Percentiles rank a stretch among this genome's conserved stretches.
Conservation (phyloP, 2,797 vertebrate genomes). For the Poecilia gillii region DNA sequence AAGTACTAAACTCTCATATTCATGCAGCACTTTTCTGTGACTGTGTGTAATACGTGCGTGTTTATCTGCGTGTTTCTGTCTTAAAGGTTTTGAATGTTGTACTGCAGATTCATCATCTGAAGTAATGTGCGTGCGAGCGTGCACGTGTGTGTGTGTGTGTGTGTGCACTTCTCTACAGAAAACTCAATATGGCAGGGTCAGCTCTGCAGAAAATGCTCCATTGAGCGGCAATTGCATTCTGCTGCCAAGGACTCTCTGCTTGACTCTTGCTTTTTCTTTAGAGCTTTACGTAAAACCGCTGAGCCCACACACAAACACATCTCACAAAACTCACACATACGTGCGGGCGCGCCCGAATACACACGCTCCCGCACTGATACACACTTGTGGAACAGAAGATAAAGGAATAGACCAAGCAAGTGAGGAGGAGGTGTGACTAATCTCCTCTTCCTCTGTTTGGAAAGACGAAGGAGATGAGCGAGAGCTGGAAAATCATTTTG, state of each 20-base stretch:
- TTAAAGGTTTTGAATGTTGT: slow-evolving; percentile 34
- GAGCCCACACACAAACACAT: slow-evolving; percentile 67
- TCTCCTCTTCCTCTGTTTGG: slow-evolving; percentile 78
- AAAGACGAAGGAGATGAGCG: slow-evolving; percentile 77
- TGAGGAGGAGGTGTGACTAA: slow-evolving; percentile 82
- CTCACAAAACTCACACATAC: not conserved
- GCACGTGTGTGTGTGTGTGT: slow-evolving; percentile 5
- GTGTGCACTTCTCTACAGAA: slow-evolving; percentile 43
- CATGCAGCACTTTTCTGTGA: not conserved
- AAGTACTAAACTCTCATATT: slow-evolving; percentile 8
- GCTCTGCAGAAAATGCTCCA: slow-evolving; percentile 69
- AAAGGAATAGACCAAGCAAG: slow-evolving; percentile 70
- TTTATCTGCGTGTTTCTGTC: slow-evolving; percentile 7
- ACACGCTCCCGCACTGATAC: slow-evolving; percentile 34
- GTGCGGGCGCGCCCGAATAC: slow-evolving; percentile 10
- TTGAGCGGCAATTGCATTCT: slow-evolving; percentile 70
- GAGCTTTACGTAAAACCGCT: slow-evolving; percentile 73
- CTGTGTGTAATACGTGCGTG: not conserved
- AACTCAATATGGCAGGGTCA: slow-evolving; percentile 70
- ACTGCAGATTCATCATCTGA: slow-evolving; percentile 37
- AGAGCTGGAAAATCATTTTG: slow-evolving; percentile 79
- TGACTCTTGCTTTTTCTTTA: slow-evolving; percentile 72
- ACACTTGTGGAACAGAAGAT: slow-evolving; percentile 72
- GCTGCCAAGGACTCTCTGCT: slow-evolving; percentile 72
- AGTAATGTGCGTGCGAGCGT: slow-evolving; percentile 6